These are phyloP conservation scores for Polyodon spathula DNA, from an alignment of 2,113 vertebrate species.

Conservation along the genomic window DNA sequence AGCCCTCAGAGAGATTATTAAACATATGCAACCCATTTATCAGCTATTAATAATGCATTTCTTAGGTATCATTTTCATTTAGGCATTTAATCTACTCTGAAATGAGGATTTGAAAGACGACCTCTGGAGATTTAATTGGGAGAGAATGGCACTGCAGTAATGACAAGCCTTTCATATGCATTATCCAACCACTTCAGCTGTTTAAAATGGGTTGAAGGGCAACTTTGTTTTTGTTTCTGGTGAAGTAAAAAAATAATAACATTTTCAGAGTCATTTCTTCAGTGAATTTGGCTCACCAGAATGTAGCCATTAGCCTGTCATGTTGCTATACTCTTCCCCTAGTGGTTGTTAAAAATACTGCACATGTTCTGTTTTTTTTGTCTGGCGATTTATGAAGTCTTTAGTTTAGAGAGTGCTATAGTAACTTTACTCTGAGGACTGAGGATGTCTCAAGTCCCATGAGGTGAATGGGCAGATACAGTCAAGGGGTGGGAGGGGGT, in stretches of 20 bases:
- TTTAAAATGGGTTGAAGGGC: background rate
- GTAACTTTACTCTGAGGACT: no score
- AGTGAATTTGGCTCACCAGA: no score
- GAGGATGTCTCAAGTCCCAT: no score
- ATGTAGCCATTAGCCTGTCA: no score
- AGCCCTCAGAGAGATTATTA: slow-evolving; percentile 10
- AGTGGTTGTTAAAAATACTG: no score
- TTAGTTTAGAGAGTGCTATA: no score
- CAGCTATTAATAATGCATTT: slow-evolving; percentile 20
- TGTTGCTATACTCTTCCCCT: no score
- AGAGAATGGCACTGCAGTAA: background rate
- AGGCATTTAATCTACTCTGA: background rate
- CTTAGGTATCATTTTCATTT: slow-evolving; percentile 5
- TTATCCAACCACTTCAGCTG: slow-evolving; percentile 6
- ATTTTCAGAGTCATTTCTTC: no score
- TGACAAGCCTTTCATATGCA: background rate
- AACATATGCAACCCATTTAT: slow-evolving; percentile 14
- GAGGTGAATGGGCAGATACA: no score
- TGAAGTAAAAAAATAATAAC: no score
- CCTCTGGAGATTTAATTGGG: slow-evolving; percentile 5
- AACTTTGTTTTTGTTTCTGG: background rate
- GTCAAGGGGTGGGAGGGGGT: no score
- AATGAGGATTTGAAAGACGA: background rate
- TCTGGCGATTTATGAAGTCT: no score
- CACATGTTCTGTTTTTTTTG: background rate